Evolutionary conservation across 2,797 vertebrate genomes (phyloP).

Genomic region (Botia kubotai): DNA sequence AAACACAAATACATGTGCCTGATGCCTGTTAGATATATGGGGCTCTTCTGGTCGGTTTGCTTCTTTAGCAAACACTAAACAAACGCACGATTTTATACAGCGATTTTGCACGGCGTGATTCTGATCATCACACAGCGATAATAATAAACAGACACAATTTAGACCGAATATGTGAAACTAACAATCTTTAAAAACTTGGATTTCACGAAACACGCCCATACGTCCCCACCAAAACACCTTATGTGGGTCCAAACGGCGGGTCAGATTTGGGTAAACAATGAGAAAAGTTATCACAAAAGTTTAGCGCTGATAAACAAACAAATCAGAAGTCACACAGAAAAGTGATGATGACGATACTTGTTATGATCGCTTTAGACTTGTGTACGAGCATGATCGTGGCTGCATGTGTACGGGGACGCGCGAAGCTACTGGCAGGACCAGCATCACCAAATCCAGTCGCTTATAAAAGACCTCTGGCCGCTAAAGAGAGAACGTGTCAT

Average conservation of each 20-base stretch:
- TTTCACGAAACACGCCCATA: not conserved
- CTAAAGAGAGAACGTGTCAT: not conserved
- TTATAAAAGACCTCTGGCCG: conserved; percentile 24
- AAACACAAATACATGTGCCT: not conserved
- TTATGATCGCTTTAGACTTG: too few relatives aligned
- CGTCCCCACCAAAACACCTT: conserved; percentile 25
- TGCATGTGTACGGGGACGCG: conserved; percentile 55
- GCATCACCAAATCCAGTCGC: conserved; percentile 48
- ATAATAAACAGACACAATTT: not conserved
- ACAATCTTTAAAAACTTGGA: not conserved
- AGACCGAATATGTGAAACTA: not conserved
- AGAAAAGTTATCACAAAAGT: conserved; percentile 8
- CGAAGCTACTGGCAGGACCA: conserved; percentile 41
- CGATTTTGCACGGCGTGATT: not conserved
- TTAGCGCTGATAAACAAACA: not conserved
- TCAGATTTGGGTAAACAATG: conserved; percentile 5
- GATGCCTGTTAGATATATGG: too few relatives aligned
- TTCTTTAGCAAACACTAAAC: not conserved
- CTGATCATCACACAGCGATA: not conserved
- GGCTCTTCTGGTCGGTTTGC: not conserved
- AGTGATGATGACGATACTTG: not conserved
- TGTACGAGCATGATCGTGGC: conserved; percentile 46
- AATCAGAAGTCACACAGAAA: not conserved
- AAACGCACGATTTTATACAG: not conserved
- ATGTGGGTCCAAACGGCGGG: conserved; percentile 24